Evolutionary conservation across 1,140 invertebrate genomes (phyloP).

Genomic region (Aphelinus atriplicis): DNA sequence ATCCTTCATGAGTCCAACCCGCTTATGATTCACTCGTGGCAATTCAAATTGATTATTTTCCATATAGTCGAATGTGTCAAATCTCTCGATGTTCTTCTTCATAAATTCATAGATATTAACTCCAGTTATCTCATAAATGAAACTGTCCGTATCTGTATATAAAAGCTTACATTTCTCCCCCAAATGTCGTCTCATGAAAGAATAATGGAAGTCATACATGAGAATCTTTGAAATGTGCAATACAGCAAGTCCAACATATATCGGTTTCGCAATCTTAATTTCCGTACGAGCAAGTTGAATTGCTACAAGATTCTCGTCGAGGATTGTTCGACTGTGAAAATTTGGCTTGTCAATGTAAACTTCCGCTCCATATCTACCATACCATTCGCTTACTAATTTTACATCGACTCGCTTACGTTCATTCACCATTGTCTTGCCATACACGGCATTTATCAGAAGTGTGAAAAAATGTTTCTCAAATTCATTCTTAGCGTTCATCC

Average conservation of each 20-base stretch:
- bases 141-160: constrained; percentile 57
- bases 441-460: constrained; percentile 1
- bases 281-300: background rate
- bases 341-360: background rate
- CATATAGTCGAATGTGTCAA: constrained; percentile 14
- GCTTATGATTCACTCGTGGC: background rate
- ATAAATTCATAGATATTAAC: constrained; percentile 44
- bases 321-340: background rate
- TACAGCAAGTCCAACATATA: constrained; percentile 1
- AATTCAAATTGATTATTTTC: background rate
- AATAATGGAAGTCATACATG: constrained; percentile 36
- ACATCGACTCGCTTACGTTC: background rate
- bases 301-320: background rate
- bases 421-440: constrained; percentile 8
- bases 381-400: background rate
- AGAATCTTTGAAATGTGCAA: constrained; percentile 23
- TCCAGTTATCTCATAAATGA: constrained; percentile 1
- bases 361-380: background rate
- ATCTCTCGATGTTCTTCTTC: constrained; percentile 44
- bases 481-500: background rate
- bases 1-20: constrained; percentile 7
- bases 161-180: constrained; percentile 45
- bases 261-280: background rate
- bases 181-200: constrained; percentile 39
- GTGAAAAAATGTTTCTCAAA: background rate